A percentile compares a stretch with the other conserved stretches of the same genome.
Conservation (phyloP, 2,113 vertebrate genomes). For the Gymnobelideus leadbeateri region DNA sequence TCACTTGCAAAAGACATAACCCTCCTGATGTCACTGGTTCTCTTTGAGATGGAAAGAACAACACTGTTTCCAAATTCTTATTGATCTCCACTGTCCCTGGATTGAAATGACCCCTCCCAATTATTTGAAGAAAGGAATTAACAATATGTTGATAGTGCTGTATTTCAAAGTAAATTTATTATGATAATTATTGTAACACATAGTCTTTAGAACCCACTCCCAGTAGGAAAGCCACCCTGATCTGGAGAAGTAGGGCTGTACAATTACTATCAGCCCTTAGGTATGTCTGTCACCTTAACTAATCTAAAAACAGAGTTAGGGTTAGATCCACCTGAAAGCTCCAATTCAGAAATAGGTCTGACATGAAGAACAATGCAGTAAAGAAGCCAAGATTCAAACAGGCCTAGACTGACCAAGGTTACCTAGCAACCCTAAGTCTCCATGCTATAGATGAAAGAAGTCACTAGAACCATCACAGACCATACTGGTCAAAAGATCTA, state of each 20-base stretch:
- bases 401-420: not conserved
- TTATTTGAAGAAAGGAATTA: not conserved
- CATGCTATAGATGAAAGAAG: not conserved
- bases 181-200: not conserved
- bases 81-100: not conserved
- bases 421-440: not conserved
- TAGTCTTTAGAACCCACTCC: not conserved
- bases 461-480: not conserved
- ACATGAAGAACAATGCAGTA: not conserved
- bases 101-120: not conserved
- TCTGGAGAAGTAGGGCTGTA: not conserved
- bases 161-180: not conserved
- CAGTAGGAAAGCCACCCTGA: not conserved
- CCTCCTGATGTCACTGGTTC: too few species aligned
- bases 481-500: not conserved
- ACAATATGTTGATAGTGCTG: not conserved
- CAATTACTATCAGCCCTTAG: not conserved
- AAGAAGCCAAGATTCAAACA: not conserved
- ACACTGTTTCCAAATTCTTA: not conserved
- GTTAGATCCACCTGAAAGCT: not conserved
- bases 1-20: too few species aligned
- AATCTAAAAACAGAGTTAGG: not conserved
- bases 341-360: not conserved
- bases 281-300: not conserved
- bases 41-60: too few species aligned